A percentile compares a stretch with the other conserved stretches of the same genome.
Conservation (phyloP, 2,113 vertebrate genomes). For the Chiloscyllium plagiosum region DNA sequence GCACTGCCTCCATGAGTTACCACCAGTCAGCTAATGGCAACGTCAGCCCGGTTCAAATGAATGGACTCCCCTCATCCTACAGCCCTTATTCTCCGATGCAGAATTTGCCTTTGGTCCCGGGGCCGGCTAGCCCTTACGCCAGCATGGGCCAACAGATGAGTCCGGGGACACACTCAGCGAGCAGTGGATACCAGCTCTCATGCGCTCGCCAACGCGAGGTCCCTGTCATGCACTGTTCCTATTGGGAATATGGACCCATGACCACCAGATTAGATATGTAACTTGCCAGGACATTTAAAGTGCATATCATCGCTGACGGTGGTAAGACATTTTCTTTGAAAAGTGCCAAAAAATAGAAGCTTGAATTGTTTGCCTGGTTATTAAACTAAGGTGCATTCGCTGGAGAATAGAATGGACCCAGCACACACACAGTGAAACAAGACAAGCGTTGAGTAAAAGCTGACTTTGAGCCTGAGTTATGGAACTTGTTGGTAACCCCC, state of each 20-base stretch:
- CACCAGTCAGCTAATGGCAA: constrained; percentile 40
- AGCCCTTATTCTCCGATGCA: constrained; percentile 47
- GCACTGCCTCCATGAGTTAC: constrained; percentile 39
- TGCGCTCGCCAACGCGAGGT: constrained; percentile 44
- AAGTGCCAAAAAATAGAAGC: constrained; percentile 34
- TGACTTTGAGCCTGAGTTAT: neutral
- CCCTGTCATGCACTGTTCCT: constrained; percentile 38
- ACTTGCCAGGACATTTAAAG: neutral
- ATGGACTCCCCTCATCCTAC: constrained; percentile 46
- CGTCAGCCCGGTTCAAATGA: constrained; percentile 45
- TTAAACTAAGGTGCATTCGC: neutral
- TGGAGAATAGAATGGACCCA: neutral
- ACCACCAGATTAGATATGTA: constrained; percentile 26
- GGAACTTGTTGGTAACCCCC: neutral
- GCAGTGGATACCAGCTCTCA: constrained; percentile 47
- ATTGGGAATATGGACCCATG: constrained; percentile 39
- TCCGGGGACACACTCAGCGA: constrained; percentile 46
- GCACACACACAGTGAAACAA: neutral
- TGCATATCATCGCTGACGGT: constrained; percentile 11
- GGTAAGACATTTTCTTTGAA: constrained; percentile 24
- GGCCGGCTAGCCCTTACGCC: constrained; percentile 46
- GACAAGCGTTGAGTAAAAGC: neutral
- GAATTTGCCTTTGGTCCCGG: constrained; percentile 48
- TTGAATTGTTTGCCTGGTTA: constrained; percentile 14
- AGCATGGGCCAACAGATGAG: constrained; percentile 51